phyloP scores from a whole-genome alignment of 2,888 invertebrate genomes.

The Entomobrya multifasciata region DNA sequence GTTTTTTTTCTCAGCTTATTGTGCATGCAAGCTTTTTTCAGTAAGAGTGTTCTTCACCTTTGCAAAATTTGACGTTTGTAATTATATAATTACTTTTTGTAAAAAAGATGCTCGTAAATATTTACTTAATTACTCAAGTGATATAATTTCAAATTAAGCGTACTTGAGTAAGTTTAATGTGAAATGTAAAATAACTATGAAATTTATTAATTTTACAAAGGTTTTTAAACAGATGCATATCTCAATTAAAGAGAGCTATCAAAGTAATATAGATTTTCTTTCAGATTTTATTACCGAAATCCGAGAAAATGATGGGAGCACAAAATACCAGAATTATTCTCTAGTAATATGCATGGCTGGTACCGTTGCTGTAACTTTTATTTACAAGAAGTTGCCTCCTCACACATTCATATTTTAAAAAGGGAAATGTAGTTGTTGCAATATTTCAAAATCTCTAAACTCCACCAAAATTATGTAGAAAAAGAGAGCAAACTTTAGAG shows the following conservation, averaged over 20 bases:
- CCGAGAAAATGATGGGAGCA: slow-evolving; percentile 13
- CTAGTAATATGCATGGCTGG: slow-evolving; percentile 19
- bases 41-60: background rate
- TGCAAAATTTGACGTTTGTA: slow-evolving; percentile 5
- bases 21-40: background rate
- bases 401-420: background rate
- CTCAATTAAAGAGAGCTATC: no score
- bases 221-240: no score
- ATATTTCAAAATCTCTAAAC: slow-evolving; percentile 8
- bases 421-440: slow-evolving; percentile 13
- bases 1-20: background rate
- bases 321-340: background rate
- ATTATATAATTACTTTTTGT: slow-evolving; percentile 44
- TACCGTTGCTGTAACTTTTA: slow-evolving; percentile 21
- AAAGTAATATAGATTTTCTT: no score
- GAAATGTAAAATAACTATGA: background rate
- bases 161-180: background rate
- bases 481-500: slow-evolving; percentile 17
- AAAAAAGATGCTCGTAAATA: slow-evolving; percentile 22
- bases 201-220: no score
- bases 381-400: background rate
- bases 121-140: no score
- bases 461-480: slow-evolving; percentile 29
- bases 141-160: no score
- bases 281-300: no score